Evolutionary conservation across 2,113 vertebrate species (phyloP), one percentile per base, ranked within the genome.

Genomic region (Electrona antarctica): DNA sequence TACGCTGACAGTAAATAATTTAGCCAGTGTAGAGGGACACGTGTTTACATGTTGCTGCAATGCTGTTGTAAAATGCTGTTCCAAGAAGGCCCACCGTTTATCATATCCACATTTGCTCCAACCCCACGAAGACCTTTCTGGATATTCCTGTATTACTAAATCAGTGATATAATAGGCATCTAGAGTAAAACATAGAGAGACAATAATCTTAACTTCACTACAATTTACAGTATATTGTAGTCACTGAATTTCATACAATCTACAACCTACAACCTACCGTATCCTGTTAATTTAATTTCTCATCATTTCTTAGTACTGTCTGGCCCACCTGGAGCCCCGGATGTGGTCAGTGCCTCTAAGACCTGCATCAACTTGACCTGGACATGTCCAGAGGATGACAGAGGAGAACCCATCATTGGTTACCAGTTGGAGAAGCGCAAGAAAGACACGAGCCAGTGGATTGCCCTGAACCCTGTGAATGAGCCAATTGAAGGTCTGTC

Each of bases 361-460:
- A 91, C 88, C 52, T 84, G 83, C 59, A 90, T 97, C 80, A 93
- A 90, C 0, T 85, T 97, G 64, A 86, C 87, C 7, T 97, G 96
- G 96, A 86, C 71, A 0, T 85, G 90, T 1, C 95, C 96, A 0
- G 72, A 7, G 48, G 92, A 94, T 46, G 87, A 91, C 0, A 88
- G 89, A 64, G 90, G 90, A 0, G 74, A 84, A 79, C 92, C 82
- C 59, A 92, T 97, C 51, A 76, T 93, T 69, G 95, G 96, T 28
- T 98, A 97, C 71, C 64, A 93, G 0, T 0, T 96, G 8, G 96
- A 98, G 60, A 97, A 96, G 64, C 87, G 92, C 33, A 96, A 95
- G 85, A 94, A 92, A 68, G 95, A 95, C 1, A 94, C 94, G 52
- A 80, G 71, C 29, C 78, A 85, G 29, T 98, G 95, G 96, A 85